phyloP scores from a whole-genome alignment of 2,797 vertebrate genomes.

The Echeneis naucrates region DNA sequence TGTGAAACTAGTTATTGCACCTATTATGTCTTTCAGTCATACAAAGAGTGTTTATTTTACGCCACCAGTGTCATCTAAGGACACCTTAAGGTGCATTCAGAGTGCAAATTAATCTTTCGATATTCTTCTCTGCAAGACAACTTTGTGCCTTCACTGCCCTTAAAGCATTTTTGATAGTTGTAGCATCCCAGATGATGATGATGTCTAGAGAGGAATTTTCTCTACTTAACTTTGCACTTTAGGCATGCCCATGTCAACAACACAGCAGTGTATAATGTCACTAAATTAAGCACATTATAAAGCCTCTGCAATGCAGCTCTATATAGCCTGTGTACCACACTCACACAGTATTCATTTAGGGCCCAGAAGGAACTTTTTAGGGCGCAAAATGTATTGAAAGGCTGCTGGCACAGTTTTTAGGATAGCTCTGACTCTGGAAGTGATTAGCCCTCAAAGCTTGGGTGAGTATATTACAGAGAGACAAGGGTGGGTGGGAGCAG shows the following conservation, averaged over 20 bases:
- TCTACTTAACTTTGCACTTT: constrained; percentile 34
- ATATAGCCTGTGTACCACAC: constrained; percentile 9
- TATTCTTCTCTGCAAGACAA: background rate
- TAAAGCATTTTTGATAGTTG: background rate
- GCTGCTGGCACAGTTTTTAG: constrained; percentile 68
- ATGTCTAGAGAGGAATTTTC: constrained; percentile 25
- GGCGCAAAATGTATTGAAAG: constrained; percentile 64
- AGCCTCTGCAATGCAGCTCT: background rate
- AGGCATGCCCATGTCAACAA: constrained; percentile 19
- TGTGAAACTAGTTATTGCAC: constrained; percentile 58
- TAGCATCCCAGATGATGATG: constrained; percentile 13
- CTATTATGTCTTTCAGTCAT: constrained; percentile 42
- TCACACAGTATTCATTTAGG: constrained; percentile 48
- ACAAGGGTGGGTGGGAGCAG: constrained; percentile 58
- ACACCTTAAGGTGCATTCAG: constrained; percentile 46
- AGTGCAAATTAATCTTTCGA: background rate
- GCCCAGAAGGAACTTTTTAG: constrained; percentile 54
- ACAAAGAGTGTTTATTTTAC: constrained; percentile 61
- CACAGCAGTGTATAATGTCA: constrained; percentile 12
- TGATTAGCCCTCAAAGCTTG: constrained; percentile 79
- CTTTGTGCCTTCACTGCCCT: constrained; percentile 1
- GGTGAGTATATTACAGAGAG: constrained; percentile 69
- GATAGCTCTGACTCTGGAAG: constrained; percentile 79
- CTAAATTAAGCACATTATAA: constrained; percentile 45
- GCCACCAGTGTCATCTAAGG: constrained; percentile 42